Percentiles rank a stretch among this genome's conserved stretches.
phyloP scores from a whole-genome alignment of 2,113 vertebrate genomes.

The Litocranius walleri region DNA sequence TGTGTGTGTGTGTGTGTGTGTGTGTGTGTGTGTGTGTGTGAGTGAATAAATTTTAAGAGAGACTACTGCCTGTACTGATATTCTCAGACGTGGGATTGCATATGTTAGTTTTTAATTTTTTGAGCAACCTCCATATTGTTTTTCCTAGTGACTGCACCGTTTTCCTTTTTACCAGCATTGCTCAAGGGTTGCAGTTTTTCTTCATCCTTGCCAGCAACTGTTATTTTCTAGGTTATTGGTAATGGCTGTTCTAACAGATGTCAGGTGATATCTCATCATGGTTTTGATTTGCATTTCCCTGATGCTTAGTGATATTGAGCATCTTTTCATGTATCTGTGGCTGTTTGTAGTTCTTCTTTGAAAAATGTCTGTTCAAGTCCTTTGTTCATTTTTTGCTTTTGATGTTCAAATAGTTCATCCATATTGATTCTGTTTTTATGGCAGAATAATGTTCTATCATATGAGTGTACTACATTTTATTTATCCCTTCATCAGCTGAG shows the following conservation, averaged over 20 bases:
- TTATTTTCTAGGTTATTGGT: not conserved
- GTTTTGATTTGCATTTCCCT: not conserved
- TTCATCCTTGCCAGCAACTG: not conserved
- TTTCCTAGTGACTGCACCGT: not conserved
- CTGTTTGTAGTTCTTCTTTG: not conserved
- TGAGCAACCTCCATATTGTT: not conserved
- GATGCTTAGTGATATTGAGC: not conserved
- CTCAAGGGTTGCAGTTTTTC: not conserved
- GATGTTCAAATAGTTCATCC: not conserved
- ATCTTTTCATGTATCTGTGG: not conserved
- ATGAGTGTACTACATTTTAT: not conserved
- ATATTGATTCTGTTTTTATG: not conserved
- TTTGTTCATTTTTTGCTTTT: not conserved
- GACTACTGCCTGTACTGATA: slow-evolving; percentile 81
- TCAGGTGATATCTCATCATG: not conserved
- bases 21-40: not conserved
- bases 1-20: not conserved
- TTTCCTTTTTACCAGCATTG: not conserved
- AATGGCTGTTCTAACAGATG: not conserved
- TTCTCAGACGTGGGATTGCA: slow-evolving; percentile 9
- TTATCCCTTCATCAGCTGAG: not conserved
- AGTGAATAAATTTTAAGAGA: slow-evolving; percentile 79
- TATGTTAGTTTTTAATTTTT: not conserved
- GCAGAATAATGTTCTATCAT: not conserved
- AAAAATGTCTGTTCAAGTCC: not conserved